Evolutionary conservation across 2,888 invertebrate species (phyloP).

Genomic region (Synergus umbraculus): DNA sequence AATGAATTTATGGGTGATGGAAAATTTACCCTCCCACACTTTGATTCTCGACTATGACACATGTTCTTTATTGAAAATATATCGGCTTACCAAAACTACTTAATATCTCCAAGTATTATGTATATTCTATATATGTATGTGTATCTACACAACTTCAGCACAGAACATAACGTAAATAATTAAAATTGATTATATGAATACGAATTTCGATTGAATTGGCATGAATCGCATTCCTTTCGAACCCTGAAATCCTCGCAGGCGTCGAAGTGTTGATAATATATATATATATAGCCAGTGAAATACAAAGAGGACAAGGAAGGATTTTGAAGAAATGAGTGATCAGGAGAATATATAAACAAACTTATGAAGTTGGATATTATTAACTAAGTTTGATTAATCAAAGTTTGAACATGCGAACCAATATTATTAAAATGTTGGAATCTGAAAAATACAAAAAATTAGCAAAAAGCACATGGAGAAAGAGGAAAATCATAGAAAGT

Average conservation of each 20-base stretch:
- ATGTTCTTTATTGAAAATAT: neutral
- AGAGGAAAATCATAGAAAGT: conserved; percentile 53
- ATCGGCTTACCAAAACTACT: neutral
- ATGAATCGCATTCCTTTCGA: conserved; percentile 59
- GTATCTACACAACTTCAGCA: no score
- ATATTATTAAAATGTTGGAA: no score
- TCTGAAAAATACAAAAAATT: no score
- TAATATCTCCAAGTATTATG: neutral
- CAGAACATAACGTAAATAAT: neutral
- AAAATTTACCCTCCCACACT: conserved; percentile 1
- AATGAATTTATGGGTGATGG: conserved; percentile 14
- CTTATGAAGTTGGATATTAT: no score
- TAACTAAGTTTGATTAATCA: no score
- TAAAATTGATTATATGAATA: neutral
- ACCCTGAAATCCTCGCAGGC: conserved; percentile 67
- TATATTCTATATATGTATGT: neutral
- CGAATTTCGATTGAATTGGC: conserved; percentile 55
- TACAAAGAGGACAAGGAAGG: conserved; percentile 56
- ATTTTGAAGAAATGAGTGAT: conserved; percentile 18
- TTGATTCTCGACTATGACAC: neutral
- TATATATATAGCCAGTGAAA: conserved; percentile 60
- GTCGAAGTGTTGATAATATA: conserved; percentile 70
- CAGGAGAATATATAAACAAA: no score
- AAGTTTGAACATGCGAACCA: no score
- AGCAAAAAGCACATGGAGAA: conserved; percentile 46